Percentiles rank a stretch among this genome's conserved stretches.
phyloP scores from a whole-genome alignment of 2,797 vertebrate genomes.

The Myotis vivesi region DNA sequence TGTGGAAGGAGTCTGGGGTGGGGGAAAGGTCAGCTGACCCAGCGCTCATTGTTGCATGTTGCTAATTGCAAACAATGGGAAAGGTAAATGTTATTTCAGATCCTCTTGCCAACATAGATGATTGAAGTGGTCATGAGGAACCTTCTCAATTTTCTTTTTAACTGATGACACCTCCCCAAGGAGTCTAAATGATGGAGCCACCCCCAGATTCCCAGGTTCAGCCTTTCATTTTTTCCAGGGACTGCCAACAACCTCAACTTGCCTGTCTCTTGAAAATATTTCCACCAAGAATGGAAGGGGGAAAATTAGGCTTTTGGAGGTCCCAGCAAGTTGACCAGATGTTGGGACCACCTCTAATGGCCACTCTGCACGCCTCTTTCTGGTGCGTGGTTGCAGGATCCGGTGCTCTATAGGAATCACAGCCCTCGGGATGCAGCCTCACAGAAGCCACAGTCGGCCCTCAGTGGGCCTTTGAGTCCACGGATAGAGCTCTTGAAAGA shows the following conservation, averaged over 20 bases:
- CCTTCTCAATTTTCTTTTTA: neutral
- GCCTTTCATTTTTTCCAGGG: neutral
- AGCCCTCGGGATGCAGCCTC: neutral
- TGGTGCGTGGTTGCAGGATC: no score
- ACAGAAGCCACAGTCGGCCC: neutral
- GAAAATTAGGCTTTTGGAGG: neutral
- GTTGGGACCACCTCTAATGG: neutral
- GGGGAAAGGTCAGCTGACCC: neutral
- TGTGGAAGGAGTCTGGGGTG: neutral
- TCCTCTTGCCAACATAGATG: neutral
- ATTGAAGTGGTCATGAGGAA: neutral
- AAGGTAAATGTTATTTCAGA: slow-evolving; percentile 26
- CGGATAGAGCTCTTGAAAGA: neutral
- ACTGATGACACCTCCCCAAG: neutral
- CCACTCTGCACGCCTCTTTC: neutral
- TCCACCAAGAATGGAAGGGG: neutral
- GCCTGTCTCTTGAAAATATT: neutral
- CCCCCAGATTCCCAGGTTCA: neutral
- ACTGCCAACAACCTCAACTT: neutral
- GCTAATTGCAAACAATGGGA: slow-evolving; percentile 48
- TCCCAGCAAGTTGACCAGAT: neutral
- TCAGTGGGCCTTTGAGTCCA: neutral
- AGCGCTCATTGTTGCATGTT: neutral
- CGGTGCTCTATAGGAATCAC: neutral
- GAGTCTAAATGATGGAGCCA: neutral